Evolutionary conservation across 2,888 invertebrate species (phyloP).

Genomic region (Amitus sp.): DNA sequence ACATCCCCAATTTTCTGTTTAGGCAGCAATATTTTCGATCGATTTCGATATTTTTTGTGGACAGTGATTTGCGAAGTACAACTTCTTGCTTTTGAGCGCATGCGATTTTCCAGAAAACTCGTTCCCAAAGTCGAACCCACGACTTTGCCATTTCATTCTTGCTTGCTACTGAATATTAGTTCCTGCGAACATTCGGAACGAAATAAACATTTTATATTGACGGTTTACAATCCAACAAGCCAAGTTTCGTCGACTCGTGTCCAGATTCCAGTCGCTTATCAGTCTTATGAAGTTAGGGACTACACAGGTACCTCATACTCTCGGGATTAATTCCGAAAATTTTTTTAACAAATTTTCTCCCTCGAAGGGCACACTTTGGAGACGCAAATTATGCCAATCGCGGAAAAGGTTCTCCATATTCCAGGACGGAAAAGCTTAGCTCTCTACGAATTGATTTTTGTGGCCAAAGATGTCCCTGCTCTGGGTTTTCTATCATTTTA

Average conservation of each 20-base stretch:
- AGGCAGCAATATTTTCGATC: too few species aligned
- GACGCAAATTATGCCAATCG: constrained; percentile 74
- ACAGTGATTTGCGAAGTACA: too few species aligned
- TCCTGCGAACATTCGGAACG: constrained; percentile 76
- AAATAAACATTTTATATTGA: constrained; percentile 74
- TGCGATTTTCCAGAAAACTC: background rate
- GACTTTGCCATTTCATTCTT: background rate
- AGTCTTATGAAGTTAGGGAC: constrained; percentile 72
- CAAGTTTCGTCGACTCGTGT: constrained; percentile 71
- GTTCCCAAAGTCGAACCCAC: background rate
- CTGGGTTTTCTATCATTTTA: constrained; percentile 76
- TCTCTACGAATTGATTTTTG: constrained; percentile 78
- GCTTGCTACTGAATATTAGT: constrained; percentile 68
- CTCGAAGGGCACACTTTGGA: constrained; percentile 71
- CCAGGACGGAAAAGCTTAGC: constrained; percentile 38
- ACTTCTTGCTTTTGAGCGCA: too few species aligned
- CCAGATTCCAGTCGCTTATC: constrained; percentile 72
- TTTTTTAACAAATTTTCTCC: constrained; percentile 21
- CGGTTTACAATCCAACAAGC: constrained; percentile 85
- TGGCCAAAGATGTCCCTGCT: constrained; percentile 73
- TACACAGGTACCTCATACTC: constrained; percentile 68
- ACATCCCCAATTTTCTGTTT: too few species aligned
- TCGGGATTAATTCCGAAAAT: background rate
- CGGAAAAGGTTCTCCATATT: constrained; percentile 52
- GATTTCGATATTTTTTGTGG: too few species aligned